Percentiles rank a stretch among this genome's conserved stretches.
Conservation (phyloP, 2,113 vertebrate species). For the Erythrocercus mccallii region DNA sequence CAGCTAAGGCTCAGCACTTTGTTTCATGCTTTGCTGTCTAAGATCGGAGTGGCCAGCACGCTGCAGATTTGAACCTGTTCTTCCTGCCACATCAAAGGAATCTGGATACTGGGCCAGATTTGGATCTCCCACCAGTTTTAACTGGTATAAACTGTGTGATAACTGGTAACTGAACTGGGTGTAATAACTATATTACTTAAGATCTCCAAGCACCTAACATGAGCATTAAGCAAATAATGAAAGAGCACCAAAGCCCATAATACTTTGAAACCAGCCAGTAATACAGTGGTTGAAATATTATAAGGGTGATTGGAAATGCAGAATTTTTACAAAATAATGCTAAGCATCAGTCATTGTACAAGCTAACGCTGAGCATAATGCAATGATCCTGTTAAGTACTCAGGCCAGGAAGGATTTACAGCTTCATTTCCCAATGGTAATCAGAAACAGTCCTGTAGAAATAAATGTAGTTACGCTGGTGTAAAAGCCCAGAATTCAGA, state of each 20-base stretch:
- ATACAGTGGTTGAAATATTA: neutral
- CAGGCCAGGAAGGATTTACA: neutral
- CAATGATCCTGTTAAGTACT: neutral
- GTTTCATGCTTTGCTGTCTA: neutral
- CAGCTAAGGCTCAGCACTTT: neutral
- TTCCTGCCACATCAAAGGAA: neutral
- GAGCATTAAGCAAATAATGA: neutral
- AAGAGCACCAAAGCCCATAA: neutral
- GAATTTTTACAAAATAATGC: neutral
- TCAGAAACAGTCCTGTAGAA: conserved; percentile 9
- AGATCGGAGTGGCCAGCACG: neutral
- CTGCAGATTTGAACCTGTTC: conserved; percentile 32
- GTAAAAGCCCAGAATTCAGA: neutral
- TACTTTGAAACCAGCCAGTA: neutral
- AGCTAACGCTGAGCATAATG: neutral
- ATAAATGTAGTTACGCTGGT: neutral
- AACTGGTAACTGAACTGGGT: neutral
- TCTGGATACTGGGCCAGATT: neutral
- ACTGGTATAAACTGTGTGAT: neutral
- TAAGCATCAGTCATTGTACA: neutral
- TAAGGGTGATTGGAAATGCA: neutral
- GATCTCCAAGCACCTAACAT: neutral
- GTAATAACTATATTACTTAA: neutral
- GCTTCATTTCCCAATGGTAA: neutral
- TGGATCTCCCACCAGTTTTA: conserved; percentile 13